phyloP scores from a whole-genome alignment of 1,140 invertebrate genomes.

The Drosophila tani region DNA sequence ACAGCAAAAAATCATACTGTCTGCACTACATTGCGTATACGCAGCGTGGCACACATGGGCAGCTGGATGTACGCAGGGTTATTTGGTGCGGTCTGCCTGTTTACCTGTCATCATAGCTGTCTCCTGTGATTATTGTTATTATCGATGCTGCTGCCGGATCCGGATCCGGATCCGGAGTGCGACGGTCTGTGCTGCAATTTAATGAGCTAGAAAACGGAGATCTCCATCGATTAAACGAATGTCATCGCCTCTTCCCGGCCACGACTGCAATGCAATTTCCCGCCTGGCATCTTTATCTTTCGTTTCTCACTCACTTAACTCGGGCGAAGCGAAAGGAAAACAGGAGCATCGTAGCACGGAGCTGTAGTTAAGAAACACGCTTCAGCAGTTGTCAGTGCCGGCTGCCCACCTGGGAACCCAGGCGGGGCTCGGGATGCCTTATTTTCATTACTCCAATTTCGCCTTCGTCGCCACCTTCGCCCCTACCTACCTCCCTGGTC shows the following conservation, averaged over 20 bases:
- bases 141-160: constrained; percentile 18
- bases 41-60: constrained; percentile 44
- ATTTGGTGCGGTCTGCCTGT: constrained; percentile 21
- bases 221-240: constrained; percentile 37
- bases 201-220: constrained; percentile 28
- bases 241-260: constrained; percentile 23
- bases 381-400: constrained; percentile 51
- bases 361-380: constrained; percentile 44
- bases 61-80: constrained; percentile 1
- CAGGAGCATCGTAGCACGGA: background rate
- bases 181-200: constrained; percentile 9
- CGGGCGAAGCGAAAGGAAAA: constrained; percentile 18
- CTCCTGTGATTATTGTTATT: constrained; percentile 50
- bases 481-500: background rate
- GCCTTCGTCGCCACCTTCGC: background rate
- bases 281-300: constrained; percentile 36
- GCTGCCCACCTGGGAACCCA: constrained; percentile 20
- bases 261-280: constrained; percentile 42
- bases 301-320: constrained; percentile 58
- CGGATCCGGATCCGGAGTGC: background rate
- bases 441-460: constrained; percentile 48
- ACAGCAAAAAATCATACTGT: constrained; percentile 24
- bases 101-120: constrained; percentile 31
- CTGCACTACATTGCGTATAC: constrained; percentile 61
- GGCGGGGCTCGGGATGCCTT: constrained; percentile 24